These are phyloP conservation scores for Budorcas taxicolor DNA, from an alignment of 2,113 vertebrate species.

Conservation along the genomic window DNA sequence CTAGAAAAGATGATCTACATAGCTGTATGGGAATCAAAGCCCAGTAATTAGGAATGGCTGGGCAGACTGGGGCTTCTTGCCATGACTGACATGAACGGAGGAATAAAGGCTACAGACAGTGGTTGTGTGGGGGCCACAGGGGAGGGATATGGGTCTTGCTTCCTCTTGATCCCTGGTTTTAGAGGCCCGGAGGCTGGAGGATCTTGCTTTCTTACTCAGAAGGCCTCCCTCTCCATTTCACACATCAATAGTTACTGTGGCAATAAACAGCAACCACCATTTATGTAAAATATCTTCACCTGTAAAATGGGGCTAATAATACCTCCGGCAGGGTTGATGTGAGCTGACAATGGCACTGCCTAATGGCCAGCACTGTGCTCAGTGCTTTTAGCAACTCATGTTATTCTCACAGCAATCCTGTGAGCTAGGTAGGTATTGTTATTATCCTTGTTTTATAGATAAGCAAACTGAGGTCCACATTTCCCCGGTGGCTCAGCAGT, in stretches of 20 bases:
- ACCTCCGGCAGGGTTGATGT: background rate
- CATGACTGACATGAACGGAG: background rate
- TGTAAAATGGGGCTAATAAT: background rate
- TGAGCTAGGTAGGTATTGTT: background rate
- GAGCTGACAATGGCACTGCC: background rate
- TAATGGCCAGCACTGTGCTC: background rate
- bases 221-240: background rate
- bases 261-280: background rate
- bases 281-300: slow-evolving; percentile 25
- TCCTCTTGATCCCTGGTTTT: background rate
- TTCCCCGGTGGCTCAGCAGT: background rate
- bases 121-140: background rate
- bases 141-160: background rate
- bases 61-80: background rate
- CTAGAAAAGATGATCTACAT: background rate
- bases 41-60: background rate
- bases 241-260: background rate
- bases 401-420: background rate
- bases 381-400: background rate
- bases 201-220: background rate
- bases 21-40: background rate
- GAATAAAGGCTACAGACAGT: background rate
- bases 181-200: background rate
- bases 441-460: background rate
- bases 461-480: background rate